Evolutionary conservation across 2,888 invertebrate species (phyloP), one percentile per base, ranked within the genome.

Genomic region (Ophion ventricosus): DNA sequence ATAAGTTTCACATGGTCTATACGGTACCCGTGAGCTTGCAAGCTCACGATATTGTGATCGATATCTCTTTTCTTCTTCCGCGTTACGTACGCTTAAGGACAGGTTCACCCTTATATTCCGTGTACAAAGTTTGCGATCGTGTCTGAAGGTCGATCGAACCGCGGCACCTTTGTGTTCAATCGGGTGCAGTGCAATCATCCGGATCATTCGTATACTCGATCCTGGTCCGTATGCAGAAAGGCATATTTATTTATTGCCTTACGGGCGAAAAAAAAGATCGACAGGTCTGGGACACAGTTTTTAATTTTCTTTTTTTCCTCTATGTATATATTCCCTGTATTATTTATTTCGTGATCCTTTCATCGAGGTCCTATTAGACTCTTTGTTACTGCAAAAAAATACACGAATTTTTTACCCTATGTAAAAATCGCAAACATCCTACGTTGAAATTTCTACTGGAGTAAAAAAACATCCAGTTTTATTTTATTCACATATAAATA

Each of bases 1-100:
- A 14, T 14, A 49, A 49, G 49, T 49, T 49, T 49, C 14, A 8
- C n/a, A 17, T 54, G 43, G 66, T 64, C 63, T 40, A 56, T 56
- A 54, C 64, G 64, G 63, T 64, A 35, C 56, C 69, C 59, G 17
- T 56, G 59, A 61, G 61, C 67, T 66, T 73, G 49, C 29, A 49
- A 63, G 75, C 69, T 75, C 75, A 64, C 14, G 75, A 69, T 69
- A 81, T 61, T 70, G 75, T 69, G 69, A 81, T 81, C 75, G 69
- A 75, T 64, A 75, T 70, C 43, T 43, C 59, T 49, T 69, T 29
- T 35, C 23, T 54, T 70, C 63, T 63, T 49, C 25, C 63, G 61
- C 69, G 75, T 81, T 70, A 70, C 69, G 75, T 75, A 81, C 69
- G 63, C 69, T 40, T 74, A 17, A 49, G 49, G 49, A 17, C 49